A percentile compares a stretch with the other conserved stretches of the same genome.
phyloP scores from a whole-genome alignment of 2,888 invertebrate species.

The Heliconius sara region DNA sequence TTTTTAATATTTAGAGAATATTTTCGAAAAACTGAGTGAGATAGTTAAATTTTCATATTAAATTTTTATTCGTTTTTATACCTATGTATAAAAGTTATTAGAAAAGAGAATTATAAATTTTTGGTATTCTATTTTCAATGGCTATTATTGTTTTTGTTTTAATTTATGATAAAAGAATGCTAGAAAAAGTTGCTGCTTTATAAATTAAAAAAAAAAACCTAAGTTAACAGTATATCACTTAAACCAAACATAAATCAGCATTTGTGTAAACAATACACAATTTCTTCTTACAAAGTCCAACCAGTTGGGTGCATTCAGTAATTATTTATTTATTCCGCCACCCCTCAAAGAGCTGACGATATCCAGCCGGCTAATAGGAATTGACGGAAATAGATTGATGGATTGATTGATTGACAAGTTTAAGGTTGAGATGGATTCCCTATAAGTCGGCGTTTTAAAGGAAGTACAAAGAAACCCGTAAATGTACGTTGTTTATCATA shows the following conservation, averaged over 20 bases:
- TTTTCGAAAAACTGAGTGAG: background rate
- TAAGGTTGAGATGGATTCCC: conserved; percentile 36
- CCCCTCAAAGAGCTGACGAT: conserved; percentile 55
- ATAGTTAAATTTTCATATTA: background rate
- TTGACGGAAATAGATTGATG: conserved; percentile 38
- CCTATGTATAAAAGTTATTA: no score
- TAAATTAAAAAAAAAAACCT: background rate
- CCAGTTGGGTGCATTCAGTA: conserved; percentile 61
- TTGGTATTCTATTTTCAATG: no score
- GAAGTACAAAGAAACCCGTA: conserved; percentile 28
- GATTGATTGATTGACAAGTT: conserved; percentile 46
- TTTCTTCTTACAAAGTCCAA: conserved; percentile 57
- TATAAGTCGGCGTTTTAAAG: conserved; percentile 24
- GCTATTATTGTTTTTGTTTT: no score
- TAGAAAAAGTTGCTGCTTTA: no score
- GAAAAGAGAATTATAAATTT: no score
- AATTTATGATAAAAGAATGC: no score
- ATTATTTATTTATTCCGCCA: conserved; percentile 57
- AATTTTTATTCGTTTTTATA: no score
- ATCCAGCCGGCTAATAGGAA: conserved; percentile 54
- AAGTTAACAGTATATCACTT: conserved; percentile 16
- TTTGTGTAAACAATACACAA: conserved; percentile 63
- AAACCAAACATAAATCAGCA: conserved; percentile 51
- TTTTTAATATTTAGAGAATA: background rate
- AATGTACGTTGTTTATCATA: conserved; percentile 24